These are phyloP conservation scores for Himalopsyche anomala DNA, from an alignment of 2,888 invertebrate genomes.

Conservation along the genomic window DNA sequence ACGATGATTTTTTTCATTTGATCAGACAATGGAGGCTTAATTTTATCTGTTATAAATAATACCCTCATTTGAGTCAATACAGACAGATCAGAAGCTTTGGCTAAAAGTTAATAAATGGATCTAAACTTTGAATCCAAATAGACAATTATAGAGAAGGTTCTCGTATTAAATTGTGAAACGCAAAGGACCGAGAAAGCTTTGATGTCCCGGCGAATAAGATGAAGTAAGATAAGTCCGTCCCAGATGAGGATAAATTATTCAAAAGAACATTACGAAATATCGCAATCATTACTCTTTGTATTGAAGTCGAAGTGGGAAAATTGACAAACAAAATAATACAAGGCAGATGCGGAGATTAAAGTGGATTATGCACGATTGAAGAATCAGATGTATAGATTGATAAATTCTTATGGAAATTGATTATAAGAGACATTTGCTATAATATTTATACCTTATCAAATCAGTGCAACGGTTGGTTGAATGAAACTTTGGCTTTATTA, in stretches of 20 bases:
- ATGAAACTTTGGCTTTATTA: no score
- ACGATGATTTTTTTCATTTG: no score
- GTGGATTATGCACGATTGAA: not conserved
- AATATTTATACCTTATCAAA: no score
- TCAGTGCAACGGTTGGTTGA: no score
- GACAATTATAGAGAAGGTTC: slow-evolving; percentile 31
- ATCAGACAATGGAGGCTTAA: no score
- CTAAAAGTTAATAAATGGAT: slow-evolving; percentile 27
- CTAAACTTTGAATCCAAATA: slow-evolving; percentile 26
- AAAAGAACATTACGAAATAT: slow-evolving; percentile 44
- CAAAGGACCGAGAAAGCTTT: slow-evolving; percentile 40
- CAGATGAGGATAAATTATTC: slow-evolving; percentile 32
- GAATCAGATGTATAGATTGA: no score
- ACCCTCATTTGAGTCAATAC: not conserved
- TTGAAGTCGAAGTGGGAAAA: not conserved
- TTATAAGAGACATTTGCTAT: no score
- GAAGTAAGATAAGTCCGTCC: slow-evolving; percentile 39
- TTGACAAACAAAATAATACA: not conserved
- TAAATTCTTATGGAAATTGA: no score
- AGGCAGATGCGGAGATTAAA: not conserved
- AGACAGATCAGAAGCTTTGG: not conserved
- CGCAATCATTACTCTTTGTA: slow-evolving; percentile 34
- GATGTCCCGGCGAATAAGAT: slow-evolving; percentile 11
- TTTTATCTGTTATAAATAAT: not conserved
- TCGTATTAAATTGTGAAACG: slow-evolving; percentile 29